Evolutionary conservation across 2,888 invertebrate genomes (phyloP).

Genomic region (Callinectes sapidus): DNA sequence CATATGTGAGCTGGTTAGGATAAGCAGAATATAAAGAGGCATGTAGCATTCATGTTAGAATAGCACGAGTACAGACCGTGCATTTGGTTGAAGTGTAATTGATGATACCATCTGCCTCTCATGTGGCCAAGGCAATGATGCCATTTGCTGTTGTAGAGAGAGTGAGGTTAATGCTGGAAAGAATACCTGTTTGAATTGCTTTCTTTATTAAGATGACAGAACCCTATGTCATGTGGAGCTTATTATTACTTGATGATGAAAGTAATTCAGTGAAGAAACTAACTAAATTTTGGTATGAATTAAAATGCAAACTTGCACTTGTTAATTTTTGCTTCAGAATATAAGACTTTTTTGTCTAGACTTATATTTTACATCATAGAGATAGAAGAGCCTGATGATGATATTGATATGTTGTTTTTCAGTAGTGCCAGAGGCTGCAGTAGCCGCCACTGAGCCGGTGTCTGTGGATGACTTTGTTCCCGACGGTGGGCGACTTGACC

Average conservation of each 20-base stretch:
- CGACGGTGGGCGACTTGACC: slow-evolving; percentile 75
- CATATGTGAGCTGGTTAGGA: no score
- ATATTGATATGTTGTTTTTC: neutral
- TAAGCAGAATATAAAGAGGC: no score
- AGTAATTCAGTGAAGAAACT: neutral
- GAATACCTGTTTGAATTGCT: neutral
- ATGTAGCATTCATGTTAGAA: no score
- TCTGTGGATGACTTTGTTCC: slow-evolving; percentile 77
- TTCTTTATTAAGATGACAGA: neutral
- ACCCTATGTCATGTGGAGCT: neutral
- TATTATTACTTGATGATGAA: neutral
- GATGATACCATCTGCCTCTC: neutral
- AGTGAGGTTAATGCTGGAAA: neutral
- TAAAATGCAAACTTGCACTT: neutral
- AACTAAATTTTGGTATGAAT: neutral
- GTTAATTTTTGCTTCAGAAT: neutral
- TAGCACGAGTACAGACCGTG: neutral
- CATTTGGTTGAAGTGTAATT: neutral
- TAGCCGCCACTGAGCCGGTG: slow-evolving; percentile 38
- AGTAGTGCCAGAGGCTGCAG: slow-evolving; percentile 31
- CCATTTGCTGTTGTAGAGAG: neutral
- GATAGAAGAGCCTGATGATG: neutral
- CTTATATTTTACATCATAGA: neutral
- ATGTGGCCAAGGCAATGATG: no score
- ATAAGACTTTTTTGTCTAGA: neutral